These are phyloP conservation scores for Latheticus oryzae DNA, from an alignment of 2,888 invertebrate species.

Conservation along the genomic window DNA sequence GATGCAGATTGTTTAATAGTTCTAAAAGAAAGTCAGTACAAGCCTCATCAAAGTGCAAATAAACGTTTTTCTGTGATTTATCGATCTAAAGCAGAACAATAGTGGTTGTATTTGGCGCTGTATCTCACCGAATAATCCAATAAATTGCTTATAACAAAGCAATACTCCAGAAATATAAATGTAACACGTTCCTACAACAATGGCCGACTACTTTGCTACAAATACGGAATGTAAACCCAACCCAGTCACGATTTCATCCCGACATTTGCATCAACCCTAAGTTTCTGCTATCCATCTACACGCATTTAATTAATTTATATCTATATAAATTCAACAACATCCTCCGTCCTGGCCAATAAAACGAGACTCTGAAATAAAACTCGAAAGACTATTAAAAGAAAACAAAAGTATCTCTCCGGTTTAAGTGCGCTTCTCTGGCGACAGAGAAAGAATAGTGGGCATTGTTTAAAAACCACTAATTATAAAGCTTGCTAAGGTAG, in stretches of 20 bases:
- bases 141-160: slow-evolving; percentile 65
- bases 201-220: slow-evolving; percentile 50
- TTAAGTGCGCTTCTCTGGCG: slow-evolving; percentile 46
- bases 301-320: slow-evolving; percentile 30
- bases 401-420: slow-evolving; percentile 56
- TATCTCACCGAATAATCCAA: slow-evolving; percentile 58
- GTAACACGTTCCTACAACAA: slow-evolving; percentile 60
- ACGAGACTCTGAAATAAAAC: slow-evolving; percentile 49
- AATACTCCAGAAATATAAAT: slow-evolving; percentile 64
- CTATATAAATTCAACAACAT: slow-evolving; percentile 8
- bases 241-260: slow-evolving; percentile 31
- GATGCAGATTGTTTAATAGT: too few species aligned
- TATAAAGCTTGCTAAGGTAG: slow-evolving; percentile 62
- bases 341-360: slow-evolving; percentile 11
- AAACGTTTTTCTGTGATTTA: slow-evolving; percentile 20
- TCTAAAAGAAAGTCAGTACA: too few species aligned
- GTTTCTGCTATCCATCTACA: not conserved
- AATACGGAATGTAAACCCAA: slow-evolving; percentile 51
- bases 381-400: slow-evolving; percentile 59
- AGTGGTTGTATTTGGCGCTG: slow-evolving; percentile 32
- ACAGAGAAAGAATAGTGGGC: slow-evolving; percentile 57
- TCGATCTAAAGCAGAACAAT: slow-evolving; percentile 26
- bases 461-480: slow-evolving; percentile 67
- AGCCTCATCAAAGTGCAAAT: slow-evolving; percentile 6
- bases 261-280: slow-evolving; percentile 28